Evolutionary conservation across 2,888 invertebrate genomes (phyloP).

Genomic region (Agrochola macilenta): DNA sequence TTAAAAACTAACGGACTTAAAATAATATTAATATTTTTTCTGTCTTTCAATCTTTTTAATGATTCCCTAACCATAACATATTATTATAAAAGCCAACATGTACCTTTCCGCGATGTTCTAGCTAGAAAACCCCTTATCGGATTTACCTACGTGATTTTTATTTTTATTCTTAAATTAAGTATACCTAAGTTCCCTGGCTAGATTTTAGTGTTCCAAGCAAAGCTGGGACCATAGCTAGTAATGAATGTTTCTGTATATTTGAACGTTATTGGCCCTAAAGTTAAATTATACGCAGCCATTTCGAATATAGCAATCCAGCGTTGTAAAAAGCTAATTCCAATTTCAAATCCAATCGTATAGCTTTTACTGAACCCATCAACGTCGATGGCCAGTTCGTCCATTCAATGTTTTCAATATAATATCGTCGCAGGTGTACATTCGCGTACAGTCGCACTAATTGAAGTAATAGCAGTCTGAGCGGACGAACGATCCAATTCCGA

Average conservation of each 20-base stretch:
- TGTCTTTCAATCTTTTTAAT: background rate
- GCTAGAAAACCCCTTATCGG: background rate
- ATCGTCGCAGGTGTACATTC: slow-evolving; percentile 47
- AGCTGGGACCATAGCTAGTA: background rate
- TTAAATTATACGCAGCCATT: background rate
- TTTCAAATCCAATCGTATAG: slow-evolving; percentile 29
- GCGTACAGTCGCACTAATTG: slow-evolving; percentile 66
- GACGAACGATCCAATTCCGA: slow-evolving; percentile 68
- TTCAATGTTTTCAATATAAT: slow-evolving; percentile 40
- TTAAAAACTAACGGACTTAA: no score
- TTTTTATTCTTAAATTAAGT: no score
- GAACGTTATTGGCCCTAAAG: background rate
- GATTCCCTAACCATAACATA: background rate
- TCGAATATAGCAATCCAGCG: background rate
- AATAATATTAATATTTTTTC: no score
- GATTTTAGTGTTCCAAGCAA: background rate
- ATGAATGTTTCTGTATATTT: background rate
- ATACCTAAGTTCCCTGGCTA: background rate
- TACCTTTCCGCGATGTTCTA: background rate
- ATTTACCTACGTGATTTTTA: background rate
- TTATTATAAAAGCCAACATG: no score
- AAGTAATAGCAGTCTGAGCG: slow-evolving; percentile 66
- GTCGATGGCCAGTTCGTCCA: slow-evolving; percentile 25
- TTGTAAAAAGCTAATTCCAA: slow-evolving; percentile 32
- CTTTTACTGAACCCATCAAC: slow-evolving; percentile 15